A percentile compares a stretch with the other conserved stretches of the same genome.
phyloP scores from a whole-genome alignment of 1,140 invertebrate species.

The Chlorops oryzae region DNA sequence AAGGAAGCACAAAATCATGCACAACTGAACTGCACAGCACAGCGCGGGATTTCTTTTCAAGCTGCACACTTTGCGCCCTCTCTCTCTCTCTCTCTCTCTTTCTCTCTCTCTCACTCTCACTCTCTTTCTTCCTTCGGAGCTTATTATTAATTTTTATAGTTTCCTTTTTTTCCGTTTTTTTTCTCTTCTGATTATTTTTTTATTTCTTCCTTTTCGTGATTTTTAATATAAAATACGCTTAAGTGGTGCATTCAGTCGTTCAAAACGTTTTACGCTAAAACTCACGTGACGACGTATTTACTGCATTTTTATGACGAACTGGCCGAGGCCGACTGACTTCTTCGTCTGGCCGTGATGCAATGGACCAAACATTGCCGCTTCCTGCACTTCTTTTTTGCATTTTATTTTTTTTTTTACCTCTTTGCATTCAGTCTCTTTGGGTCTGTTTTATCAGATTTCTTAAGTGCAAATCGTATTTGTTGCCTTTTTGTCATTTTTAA shows the following conservation, averaged over 20 bases:
- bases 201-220: neutral
- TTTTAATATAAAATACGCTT: slow-evolving; percentile 2
- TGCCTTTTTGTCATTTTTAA: slow-evolving; percentile 45
- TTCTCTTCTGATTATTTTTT: slow-evolving; percentile 4
- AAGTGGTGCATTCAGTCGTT: slow-evolving; percentile 34
- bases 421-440: slow-evolving; percentile 12
- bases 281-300: slow-evolving; percentile 42
- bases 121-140: slow-evolving; percentile 12
- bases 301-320: slow-evolving; percentile 3
- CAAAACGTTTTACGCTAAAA: slow-evolving; percentile 43
- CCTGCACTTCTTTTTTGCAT: slow-evolving; percentile 9
- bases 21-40: too few species aligned
- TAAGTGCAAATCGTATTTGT: slow-evolving; percentile 46
- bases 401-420: neutral
- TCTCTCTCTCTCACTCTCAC: neutral
- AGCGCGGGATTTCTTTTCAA: too few species aligned
- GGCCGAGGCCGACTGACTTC: neutral
- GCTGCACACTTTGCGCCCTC: too few species aligned
- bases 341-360: too few species aligned
- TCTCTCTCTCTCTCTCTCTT: slow-evolving; percentile 18
- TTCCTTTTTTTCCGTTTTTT: slow-evolving; percentile 8
- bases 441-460: slow-evolving; percentile 34
- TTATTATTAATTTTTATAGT: neutral
- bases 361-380: slow-evolving; percentile 6
- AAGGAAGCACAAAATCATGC: too few species aligned